These are phyloP conservation scores for Xyrichtys novacula DNA, from an alignment of 2,797 vertebrate species.

Conservation along the genomic window DNA sequence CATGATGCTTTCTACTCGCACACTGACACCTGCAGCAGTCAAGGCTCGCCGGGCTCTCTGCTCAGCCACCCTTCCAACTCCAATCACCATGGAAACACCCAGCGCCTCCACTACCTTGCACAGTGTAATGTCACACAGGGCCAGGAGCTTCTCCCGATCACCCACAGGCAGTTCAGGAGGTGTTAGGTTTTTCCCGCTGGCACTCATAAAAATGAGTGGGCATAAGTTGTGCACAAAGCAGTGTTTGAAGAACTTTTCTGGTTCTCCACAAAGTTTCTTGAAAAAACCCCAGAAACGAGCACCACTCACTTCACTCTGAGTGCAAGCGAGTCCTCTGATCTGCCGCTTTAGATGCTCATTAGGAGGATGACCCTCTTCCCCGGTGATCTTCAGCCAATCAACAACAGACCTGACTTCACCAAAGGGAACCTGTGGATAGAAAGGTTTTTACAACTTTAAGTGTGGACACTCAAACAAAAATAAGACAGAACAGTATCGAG, in stretches of 20 bases:
- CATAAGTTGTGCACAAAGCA: slow-evolving; percentile 94
- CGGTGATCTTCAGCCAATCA: slow-evolving; percentile 89
- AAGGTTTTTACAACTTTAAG: background rate
- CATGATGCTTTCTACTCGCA: slow-evolving; percentile 89
- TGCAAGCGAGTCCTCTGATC: slow-evolving; percentile 87
- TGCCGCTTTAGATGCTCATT: slow-evolving; percentile 90
- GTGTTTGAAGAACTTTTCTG: slow-evolving; percentile 86
- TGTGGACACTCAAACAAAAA: background rate
- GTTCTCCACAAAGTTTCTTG: slow-evolving; percentile 84
- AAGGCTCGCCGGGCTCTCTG: slow-evolving; percentile 85
- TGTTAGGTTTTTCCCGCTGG: slow-evolving; percentile 89
- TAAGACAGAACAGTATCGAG: background rate
- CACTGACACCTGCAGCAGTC: slow-evolving; percentile 67
- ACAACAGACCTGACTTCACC: slow-evolving; percentile 89
- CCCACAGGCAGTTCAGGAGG: slow-evolving; percentile 83
- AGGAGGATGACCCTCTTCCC: slow-evolving; percentile 81
- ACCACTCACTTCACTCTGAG: slow-evolving; percentile 90
- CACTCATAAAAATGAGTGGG: slow-evolving; percentile 89
- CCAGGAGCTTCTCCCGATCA: slow-evolving; percentile 81
- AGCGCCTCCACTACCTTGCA: slow-evolving; percentile 83
- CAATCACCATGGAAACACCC: slow-evolving; percentile 86
- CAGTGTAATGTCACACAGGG: slow-evolving; percentile 84
- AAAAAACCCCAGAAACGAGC: slow-evolving; percentile 93
- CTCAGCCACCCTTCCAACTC: slow-evolving; percentile 88
- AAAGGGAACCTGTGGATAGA: slow-evolving; percentile 86